Percentiles rank a stretch among this genome's conserved stretches.
These are phyloP conservation scores for Cephalopachus bancanus DNA, from an alignment of 2,797 vertebrate species.

Conservation along the genomic window DNA sequence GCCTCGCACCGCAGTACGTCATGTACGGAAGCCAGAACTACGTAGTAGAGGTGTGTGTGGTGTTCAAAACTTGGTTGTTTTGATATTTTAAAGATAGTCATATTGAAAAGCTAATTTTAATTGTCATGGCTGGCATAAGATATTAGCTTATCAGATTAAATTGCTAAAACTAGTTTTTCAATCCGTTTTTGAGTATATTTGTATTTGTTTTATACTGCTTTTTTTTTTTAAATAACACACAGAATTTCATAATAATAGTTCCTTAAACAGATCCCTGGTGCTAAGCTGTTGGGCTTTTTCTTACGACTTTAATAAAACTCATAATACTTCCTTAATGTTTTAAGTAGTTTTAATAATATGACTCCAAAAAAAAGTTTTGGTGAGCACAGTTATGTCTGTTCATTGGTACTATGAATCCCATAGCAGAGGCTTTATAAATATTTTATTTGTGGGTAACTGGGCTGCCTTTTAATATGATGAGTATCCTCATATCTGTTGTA, in stretches of 20 bases:
- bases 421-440: background rate
- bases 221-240: conserved; percentile 32
- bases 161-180: conserved; percentile 40
- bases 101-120: conserved; percentile 42
- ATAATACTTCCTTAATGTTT: background rate
- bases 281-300: conserved; percentile 44
- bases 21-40: conserved; percentile 99
- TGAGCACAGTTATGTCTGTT: background rate
- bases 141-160: conserved; percentile 58
- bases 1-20: conserved; percentile 98
- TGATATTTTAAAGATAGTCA: conserved; percentile 38
- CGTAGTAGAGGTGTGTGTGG: conserved; percentile 92
- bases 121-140: background rate
- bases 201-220: conserved; percentile 36
- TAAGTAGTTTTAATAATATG: conserved; percentile 33
- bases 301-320: conserved; percentile 56
- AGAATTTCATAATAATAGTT: conserved; percentile 45
- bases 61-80: background rate
- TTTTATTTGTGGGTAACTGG: conserved; percentile 1
- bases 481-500: background rate
- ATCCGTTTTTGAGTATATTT: background rate
- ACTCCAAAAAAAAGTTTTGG: background rate
- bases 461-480: background rate
- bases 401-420: background rate
- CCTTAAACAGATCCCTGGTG: conserved; percentile 10